These are phyloP conservation scores for Ophiodon elongatus DNA, from an alignment of 2,113 vertebrate species.

Conservation along the genomic window DNA sequence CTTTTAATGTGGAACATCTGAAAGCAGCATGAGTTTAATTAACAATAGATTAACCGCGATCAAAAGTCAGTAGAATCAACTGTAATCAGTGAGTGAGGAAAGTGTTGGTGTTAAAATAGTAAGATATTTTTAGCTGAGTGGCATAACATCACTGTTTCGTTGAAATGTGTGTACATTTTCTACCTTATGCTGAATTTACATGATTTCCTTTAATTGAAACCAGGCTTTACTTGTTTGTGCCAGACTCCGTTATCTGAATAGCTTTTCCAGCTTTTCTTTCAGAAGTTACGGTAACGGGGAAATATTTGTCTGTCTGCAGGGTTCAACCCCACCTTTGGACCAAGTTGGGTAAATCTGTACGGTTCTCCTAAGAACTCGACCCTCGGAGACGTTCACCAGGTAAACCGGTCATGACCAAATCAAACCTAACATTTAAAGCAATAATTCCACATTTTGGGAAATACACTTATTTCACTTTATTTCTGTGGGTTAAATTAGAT, in stretches of 20 bases:
- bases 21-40: background rate
- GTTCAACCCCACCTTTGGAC: constrained; percentile 93
- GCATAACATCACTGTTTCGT: background rate
- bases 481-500: too few species aligned
- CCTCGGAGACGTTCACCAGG: constrained; percentile 88
- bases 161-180: background rate
- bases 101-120: background rate
- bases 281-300: background rate
- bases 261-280: background rate
- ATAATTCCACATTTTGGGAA: background rate
- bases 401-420: constrained; percentile 25
- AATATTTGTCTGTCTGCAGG: constrained; percentile 68
- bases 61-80: background rate
- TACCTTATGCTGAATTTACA: background rate
- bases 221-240: background rate
- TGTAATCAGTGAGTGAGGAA: background rate
- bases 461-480: background rate
- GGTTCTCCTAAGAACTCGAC: constrained; percentile 90
- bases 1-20: background rate
- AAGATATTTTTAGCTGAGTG: background rate
- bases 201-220: background rate
- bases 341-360: constrained; percentile 92
- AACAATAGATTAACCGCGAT: background rate
- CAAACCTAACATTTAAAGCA: background rate
- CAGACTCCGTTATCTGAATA: background rate